phyloP scores from a whole-genome alignment of 1,140 invertebrate species.

The Pogonomyrmex barbatus region DNA sequence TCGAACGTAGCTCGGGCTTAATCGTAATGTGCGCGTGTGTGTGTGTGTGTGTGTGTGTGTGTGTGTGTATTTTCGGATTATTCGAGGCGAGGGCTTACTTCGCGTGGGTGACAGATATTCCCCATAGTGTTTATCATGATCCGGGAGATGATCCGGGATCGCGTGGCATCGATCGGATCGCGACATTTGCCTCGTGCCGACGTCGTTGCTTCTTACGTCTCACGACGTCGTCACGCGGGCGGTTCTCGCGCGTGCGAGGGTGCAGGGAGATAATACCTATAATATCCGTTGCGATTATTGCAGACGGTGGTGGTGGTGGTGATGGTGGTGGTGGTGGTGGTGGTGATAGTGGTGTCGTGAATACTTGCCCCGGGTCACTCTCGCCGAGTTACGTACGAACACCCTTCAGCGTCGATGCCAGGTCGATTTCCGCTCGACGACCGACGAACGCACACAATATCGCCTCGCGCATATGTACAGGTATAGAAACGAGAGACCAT shows the following conservation, averaged over 20 bases:
- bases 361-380: conserved; percentile 17
- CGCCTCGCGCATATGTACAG: conserved; percentile 54
- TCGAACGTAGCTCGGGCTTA: conserved; percentile 24
- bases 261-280: conserved; percentile 54
- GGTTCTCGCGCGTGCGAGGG: conserved; percentile 26
- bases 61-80: conserved; percentile 1
- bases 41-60: neutral
- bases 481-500: conserved; percentile 36
- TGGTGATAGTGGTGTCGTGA: conserved; percentile 9
- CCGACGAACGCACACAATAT: neutral
- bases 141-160: neutral
- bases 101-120: neutral
- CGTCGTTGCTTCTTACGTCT: neutral
- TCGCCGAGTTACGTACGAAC: conserved; percentile 30
- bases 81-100: neutral
- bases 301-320: conserved; percentile 23
- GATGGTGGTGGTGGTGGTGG: neutral
- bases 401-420: conserved; percentile 12
- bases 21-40: neutral
- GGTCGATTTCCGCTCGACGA: conserved; percentile 7
- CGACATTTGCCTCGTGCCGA: neutral
- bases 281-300: conserved; percentile 61
- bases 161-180: neutral
- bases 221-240: neutral
- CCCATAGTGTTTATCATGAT: neutral